Conservation (phyloP, 2,888 invertebrate genomes). For the Horisme vitalbata region DNA sequence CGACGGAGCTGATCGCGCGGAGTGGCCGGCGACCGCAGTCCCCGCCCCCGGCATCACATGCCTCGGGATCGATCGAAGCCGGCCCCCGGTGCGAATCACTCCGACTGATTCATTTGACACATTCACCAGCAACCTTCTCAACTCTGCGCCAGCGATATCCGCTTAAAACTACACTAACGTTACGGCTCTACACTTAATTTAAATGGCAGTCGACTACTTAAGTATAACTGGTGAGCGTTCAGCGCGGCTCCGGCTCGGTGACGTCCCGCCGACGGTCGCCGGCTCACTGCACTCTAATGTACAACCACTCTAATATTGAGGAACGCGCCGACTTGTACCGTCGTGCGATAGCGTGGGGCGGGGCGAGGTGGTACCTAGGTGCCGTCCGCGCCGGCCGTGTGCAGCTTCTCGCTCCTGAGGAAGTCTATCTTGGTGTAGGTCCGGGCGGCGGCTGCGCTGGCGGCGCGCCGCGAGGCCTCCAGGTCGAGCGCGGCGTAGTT, state of each 20-base stretch:
- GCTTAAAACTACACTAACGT: constrained; percentile 15
- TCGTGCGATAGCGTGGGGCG: too few species aligned
- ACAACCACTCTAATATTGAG: background rate
- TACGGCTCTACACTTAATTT: constrained; percentile 36
- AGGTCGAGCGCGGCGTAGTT: constrained; percentile 75
- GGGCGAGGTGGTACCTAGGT: too few species aligned
- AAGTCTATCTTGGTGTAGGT: constrained; percentile 93
- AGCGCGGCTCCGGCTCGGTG: background rate
- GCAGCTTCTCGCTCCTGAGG: constrained; percentile 82
- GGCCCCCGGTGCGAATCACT: background rate
- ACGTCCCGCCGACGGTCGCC: background rate
- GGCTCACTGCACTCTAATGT: background rate
- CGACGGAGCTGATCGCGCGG: background rate
- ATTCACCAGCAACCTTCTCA: constrained; percentile 26
- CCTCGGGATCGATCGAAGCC: background rate
- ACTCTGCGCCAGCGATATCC: constrained; percentile 7
- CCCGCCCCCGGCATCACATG: background rate
- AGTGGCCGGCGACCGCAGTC: background rate
- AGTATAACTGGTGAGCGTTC: constrained; percentile 22
- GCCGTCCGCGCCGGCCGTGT: constrained; percentile 42
- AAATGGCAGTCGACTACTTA: constrained; percentile 55
- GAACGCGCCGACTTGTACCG: background rate
- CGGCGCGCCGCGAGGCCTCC: constrained; percentile 57
- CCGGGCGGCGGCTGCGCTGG: constrained; percentile 73
- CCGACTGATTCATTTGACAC: constrained; percentile 33